Conservation (phyloP, 2,113 vertebrate genomes). For the Microtus ochrogaster region DNA sequence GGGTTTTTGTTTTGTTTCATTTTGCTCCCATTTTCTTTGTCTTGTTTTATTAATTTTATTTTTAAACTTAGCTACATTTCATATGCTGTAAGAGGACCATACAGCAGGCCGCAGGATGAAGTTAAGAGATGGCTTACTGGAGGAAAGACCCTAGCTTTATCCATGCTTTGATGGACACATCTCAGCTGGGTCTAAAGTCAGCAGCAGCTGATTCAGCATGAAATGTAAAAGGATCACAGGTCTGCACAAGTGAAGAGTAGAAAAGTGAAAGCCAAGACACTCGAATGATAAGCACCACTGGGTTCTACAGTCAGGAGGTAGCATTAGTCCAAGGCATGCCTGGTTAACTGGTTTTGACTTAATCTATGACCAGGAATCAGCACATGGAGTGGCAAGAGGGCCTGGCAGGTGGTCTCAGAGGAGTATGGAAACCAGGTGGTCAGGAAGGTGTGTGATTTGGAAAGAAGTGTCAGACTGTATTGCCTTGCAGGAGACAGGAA, state of each 20-base stretch:
- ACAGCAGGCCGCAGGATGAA: rapidly evolving
- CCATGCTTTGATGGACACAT: not conserved
- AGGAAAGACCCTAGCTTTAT: not conserved
- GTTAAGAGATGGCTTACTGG: too few species aligned
- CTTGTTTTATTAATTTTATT: not conserved
- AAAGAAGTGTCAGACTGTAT: not conserved
- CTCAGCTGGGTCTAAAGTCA: not conserved
- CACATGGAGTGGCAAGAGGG: too few species aligned
- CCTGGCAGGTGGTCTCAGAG: not conserved
- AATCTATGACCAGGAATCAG: not conserved
- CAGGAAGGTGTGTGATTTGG: not conserved
- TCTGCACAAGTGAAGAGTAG: not conserved
- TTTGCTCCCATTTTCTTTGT: not conserved
- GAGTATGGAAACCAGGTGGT: not conserved
- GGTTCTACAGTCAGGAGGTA: not conserved
- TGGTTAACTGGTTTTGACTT: rapidly evolving
- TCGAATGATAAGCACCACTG: not conserved
- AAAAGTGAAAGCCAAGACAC: not conserved
- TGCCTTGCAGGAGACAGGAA: not conserved
- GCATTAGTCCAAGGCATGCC: not conserved
- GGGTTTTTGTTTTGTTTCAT: not conserved
- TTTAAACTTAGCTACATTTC: not conserved
- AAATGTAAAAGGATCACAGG: not conserved
- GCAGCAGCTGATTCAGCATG: not conserved
- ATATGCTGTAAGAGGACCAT: rapidly evolving